phyloP scores from a whole-genome alignment of 2,113 vertebrate species.

The Syrmaticus mikado region DNA sequence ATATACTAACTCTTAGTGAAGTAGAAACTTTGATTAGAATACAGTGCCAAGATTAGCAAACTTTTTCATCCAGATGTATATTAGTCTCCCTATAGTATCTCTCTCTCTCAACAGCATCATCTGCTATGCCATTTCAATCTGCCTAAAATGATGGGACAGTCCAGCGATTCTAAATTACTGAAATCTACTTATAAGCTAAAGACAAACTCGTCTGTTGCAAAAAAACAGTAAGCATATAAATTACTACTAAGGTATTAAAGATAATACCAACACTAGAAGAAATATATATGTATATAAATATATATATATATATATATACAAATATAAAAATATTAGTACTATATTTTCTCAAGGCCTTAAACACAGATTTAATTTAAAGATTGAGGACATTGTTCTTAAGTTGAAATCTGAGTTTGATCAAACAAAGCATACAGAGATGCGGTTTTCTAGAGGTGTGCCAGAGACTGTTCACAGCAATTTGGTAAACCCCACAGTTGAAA shows the following conservation, averaged over 20 bases:
- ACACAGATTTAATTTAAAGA: not conserved
- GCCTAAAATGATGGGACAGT: not conserved
- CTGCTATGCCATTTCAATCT: not conserved
- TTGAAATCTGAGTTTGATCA: not conserved
- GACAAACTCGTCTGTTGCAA: not conserved
- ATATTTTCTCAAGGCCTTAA: not conserved
- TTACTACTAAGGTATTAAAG: not conserved
- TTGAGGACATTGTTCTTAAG: not conserved
- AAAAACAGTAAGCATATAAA: not conserved
- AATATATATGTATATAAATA: not conserved
- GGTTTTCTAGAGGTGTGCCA: not conserved
- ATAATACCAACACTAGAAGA: not conserved
- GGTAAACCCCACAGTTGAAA: not conserved
- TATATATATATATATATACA: not conserved
- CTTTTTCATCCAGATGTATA: not conserved
- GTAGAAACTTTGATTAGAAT: not conserved
- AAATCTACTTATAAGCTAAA: not conserved
- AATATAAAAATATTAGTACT: not conserved
- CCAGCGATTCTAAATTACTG: not conserved
- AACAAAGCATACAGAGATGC: not conserved
- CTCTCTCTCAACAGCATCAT: not conserved
- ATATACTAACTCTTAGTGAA: not conserved
- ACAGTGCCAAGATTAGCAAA: not conserved
- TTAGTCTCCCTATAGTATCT: not conserved
- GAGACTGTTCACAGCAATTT: not conserved